Evolutionary conservation across 2,888 invertebrate genomes (phyloP).

Genomic region (Mesorhabditis spiculigera): DNA sequence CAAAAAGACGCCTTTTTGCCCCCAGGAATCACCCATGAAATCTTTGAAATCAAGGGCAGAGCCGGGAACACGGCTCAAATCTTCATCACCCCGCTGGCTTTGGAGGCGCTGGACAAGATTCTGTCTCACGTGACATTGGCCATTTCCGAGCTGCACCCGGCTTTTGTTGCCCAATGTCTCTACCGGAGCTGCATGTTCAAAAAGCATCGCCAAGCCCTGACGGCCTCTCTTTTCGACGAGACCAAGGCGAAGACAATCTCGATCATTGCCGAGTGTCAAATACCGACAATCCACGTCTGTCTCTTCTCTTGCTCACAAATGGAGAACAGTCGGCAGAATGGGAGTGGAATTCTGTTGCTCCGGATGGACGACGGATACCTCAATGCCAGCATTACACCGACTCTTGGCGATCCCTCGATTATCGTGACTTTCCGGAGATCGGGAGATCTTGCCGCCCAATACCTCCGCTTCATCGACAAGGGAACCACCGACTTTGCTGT

Average conservation of each 20-base stretch:
- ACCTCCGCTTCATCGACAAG: background rate
- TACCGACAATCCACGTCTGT: constrained; percentile 14
- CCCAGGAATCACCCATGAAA: too few species aligned
- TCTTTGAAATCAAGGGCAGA: too few species aligned
- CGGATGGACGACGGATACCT: too few species aligned
- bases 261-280: background rate
- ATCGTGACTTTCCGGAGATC: background rate
- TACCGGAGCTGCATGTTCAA: constrained; percentile 41
- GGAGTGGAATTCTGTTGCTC: too few species aligned
- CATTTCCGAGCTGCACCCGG: constrained; percentile 37
- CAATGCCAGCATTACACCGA: too few species aligned
- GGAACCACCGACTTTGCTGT: background rate
- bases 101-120: constrained; percentile 41
- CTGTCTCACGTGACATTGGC: constrained; percentile 17
- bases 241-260: constrained; percentile 9
- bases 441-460: constrained; percentile 3
- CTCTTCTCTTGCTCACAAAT: background rate
- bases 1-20: too few species aligned
- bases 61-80: constrained; percentile 16
- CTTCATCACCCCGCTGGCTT: constrained; percentile 45
- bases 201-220: constrained; percentile 48
- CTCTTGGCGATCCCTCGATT: too few species aligned
- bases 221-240: constrained; percentile 27
- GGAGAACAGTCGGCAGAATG: background rate
- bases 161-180: constrained; percentile 37